A percentile compares a stretch with the other conserved stretches of the same genome.
Evolutionary conservation across 2,797 vertebrate species (phyloP).

Genomic region (Galagoides demidoff): DNA sequence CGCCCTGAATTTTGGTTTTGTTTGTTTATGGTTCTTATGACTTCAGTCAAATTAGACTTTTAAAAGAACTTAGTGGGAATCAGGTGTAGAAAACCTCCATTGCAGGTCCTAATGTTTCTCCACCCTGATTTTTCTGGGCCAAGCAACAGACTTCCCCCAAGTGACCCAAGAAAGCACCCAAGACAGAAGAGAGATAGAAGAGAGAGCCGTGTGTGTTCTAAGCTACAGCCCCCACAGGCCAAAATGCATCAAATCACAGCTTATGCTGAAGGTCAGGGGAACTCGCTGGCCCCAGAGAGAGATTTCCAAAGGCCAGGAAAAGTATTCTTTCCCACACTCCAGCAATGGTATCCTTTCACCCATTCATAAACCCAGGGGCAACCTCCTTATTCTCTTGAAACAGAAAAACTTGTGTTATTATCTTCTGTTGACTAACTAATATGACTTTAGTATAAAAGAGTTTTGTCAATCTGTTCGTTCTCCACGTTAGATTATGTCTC

Average conservation of each 20-base stretch:
- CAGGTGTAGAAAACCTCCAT: neutral
- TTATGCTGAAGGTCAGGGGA: conserved; percentile 23
- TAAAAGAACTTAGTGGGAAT: neutral
- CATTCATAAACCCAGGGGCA: neutral
- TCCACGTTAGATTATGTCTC: neutral
- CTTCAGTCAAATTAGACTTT: conserved; percentile 20
- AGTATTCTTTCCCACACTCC: conserved; percentile 59
- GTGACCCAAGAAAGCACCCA: neutral
- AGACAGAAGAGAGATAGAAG: neutral
- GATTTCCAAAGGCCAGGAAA: conserved; percentile 49
- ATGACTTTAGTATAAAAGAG: neutral
- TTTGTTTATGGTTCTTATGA: neutral
- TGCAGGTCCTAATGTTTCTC: neutral
- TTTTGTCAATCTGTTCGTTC: neutral
- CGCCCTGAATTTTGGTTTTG: neutral
- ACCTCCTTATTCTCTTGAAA: conserved; percentile 13
- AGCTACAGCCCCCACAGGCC: neutral
- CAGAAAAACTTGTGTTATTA: neutral
- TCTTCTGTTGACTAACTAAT: conserved; percentile 12
- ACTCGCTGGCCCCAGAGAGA: neutral
- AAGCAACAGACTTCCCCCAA: neutral
- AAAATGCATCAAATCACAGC: conserved; percentile 32
- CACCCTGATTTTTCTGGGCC: neutral
- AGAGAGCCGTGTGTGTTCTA: neutral
- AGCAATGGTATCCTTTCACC: neutral